phyloP scores from a whole-genome alignment of 92 coral and sea anemone genomes.

The Porites divaricata region DNA sequence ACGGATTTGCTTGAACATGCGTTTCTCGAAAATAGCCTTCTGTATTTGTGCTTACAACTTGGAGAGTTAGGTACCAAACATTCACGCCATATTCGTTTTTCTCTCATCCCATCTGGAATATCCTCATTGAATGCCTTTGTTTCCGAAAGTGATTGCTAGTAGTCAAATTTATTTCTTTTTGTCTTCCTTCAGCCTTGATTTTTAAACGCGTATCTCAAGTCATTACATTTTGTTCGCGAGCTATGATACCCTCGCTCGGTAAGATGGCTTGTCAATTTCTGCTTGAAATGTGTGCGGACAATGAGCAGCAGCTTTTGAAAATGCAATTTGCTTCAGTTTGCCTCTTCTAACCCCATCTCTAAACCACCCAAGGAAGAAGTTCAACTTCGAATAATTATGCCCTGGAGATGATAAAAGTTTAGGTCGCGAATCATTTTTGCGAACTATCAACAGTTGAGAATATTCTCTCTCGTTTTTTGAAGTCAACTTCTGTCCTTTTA shows the following conservation, averaged over 20 bases:
- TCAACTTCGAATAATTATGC: neutral
- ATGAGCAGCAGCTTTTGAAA: constrained; percentile 25
- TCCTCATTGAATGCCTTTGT: constrained; percentile 29
- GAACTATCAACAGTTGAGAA: neutral
- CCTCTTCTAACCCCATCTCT: neutral
- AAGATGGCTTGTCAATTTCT: constrained; percentile 40
- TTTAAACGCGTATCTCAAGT: neutral
- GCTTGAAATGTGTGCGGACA: constrained; percentile 21
- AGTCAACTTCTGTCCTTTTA: constrained; percentile 32
- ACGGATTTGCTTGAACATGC: neutral
- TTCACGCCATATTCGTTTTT: constrained; percentile 23
- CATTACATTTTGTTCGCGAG: neutral
- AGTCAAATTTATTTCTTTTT: constrained; percentile 8
- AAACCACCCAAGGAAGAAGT: neutral
- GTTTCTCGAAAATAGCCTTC: neutral
- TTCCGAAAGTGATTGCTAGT: constrained; percentile 15
- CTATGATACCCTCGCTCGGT: constrained; percentile 28
- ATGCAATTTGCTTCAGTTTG: constrained; percentile 22
- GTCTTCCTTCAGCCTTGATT: constrained; percentile 23
- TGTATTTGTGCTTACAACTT: neutral
- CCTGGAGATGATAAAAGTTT: neutral
- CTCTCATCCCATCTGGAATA: constrained; percentile 26
- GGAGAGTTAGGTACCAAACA: neutral
- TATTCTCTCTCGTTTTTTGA: constrained; percentile 1
- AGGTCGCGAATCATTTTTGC: neutral